phyloP scores from a whole-genome alignment of 2,113 vertebrate species.

The Martes martes region DNA sequence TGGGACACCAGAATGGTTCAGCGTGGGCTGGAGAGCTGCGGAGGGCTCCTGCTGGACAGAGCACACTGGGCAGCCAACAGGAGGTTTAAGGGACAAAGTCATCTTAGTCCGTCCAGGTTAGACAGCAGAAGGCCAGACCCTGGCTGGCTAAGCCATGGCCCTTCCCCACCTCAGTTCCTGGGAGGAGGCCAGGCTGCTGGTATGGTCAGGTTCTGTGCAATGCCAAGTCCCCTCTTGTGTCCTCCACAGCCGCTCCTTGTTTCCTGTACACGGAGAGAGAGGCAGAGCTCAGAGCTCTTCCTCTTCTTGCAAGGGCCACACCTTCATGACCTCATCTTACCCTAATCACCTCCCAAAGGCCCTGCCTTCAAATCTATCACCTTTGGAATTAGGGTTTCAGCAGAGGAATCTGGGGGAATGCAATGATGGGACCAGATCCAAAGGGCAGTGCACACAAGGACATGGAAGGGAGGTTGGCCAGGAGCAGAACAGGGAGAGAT shows the following conservation, averaged over 20 bases:
- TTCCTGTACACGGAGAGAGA: too few species aligned
- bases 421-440: fast-evolving
- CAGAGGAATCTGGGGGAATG: fast-evolving
- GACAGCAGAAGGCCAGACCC: not conserved
- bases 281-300: too few species aligned
- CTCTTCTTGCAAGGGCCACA: not conserved
- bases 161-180: not conserved
- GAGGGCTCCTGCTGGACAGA: not conserved
- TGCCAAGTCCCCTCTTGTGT: fast-evolving
- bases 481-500: fast-evolving
- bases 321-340: not conserved
- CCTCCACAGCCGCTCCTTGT: not conserved
- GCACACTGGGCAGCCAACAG: not conserved
- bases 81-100: not conserved
- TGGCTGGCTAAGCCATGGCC: not conserved
- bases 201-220: not conserved
- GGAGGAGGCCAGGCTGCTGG: not conserved
- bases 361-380: not conserved
- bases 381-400: not conserved
- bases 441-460: fast-evolving
- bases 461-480: fast-evolving
- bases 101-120: not conserved
- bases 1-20: not conserved
- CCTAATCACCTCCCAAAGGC: not conserved
- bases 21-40: not conserved